These are phyloP conservation scores for Rana temporaria DNA, from an alignment of 2,113 vertebrate genomes.

Conservation along the genomic window DNA sequence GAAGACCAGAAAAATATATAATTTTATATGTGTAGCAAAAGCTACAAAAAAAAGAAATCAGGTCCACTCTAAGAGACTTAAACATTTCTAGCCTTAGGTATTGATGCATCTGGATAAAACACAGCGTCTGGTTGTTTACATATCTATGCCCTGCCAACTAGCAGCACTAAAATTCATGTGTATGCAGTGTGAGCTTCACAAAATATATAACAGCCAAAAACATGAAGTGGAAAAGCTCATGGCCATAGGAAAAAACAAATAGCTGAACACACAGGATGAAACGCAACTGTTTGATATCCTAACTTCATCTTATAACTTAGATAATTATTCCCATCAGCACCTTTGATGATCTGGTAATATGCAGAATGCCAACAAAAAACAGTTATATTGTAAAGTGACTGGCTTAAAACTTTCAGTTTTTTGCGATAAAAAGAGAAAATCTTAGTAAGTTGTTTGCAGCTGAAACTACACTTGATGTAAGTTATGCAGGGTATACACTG, in stretches of 20 bases:
- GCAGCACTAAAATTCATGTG: no score
- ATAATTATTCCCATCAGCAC: slow-evolving; percentile 56
- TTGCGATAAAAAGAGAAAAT: slow-evolving; percentile 62
- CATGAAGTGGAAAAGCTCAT: background rate
- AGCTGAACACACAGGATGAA: slow-evolving; percentile 30
- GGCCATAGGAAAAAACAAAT: background rate
- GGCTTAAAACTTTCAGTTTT: slow-evolving; percentile 65
- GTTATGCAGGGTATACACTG: no score
- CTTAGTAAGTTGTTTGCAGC: slow-evolving; percentile 70
- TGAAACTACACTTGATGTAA: no score
- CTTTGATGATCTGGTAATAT: slow-evolving; percentile 59
- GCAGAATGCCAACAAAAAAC: slow-evolving; percentile 69
- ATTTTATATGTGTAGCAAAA: no score
- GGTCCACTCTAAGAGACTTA: no score
- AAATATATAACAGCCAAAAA: background rate
- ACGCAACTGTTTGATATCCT: slow-evolving; percentile 63
- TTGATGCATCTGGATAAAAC: no score
- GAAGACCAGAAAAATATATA: no score
- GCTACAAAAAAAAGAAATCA: no score
- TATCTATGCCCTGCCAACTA: no score
- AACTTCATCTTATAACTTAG: slow-evolving; percentile 68
- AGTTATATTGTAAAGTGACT: slow-evolving; percentile 61
- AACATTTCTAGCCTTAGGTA: no score
- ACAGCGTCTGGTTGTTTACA: no score
- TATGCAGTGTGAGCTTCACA: background rate